phyloP scores from a whole-genome alignment of 2,888 invertebrate species.

The Keiferia lycopersicella region DNA sequence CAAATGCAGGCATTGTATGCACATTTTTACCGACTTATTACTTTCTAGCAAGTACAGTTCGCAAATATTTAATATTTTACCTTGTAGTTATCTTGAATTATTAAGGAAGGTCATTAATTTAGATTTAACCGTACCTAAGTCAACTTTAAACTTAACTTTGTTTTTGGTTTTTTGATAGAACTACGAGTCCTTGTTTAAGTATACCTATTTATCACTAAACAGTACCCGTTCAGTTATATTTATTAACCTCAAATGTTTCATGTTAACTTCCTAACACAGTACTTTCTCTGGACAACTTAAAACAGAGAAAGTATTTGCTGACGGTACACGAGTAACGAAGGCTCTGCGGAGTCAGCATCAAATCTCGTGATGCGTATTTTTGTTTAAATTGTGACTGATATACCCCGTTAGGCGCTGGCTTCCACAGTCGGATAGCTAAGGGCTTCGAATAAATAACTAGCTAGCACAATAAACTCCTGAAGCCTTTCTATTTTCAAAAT shows the following conservation, averaged over 20 bases:
- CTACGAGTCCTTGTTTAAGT: too few species aligned
- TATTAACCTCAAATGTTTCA: too few species aligned
- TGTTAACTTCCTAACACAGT: too few species aligned
- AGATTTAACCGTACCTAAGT: neutral
- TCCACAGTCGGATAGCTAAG: conserved; percentile 49
- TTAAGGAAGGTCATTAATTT: neutral
- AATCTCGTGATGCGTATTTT: conserved; percentile 66
- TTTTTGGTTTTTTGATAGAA: too few species aligned
- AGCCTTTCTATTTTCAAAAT: too few species aligned
- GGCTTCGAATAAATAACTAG: conserved; percentile 46
- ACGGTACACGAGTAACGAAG: conserved; percentile 67
- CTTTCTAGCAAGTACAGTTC: conserved; percentile 60
- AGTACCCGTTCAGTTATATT: too few species aligned
- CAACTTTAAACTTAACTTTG: too few species aligned
- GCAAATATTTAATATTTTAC: conserved; percentile 37
- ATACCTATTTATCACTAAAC: too few species aligned
- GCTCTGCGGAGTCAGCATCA: conserved; percentile 53
- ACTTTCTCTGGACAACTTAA: too few species aligned
- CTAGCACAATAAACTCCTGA: neutral
- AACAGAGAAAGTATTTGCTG: conserved; percentile 42
- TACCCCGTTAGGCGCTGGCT: conserved; percentile 54
- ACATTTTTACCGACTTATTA: conserved; percentile 80
- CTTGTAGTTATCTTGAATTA: too few species aligned
- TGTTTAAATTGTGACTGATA: conserved; percentile 78
- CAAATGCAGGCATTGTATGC: conserved; percentile 79